Evolutionary conservation across 2,888 invertebrate genomes (phyloP).

Genomic region (Phasia obesa): DNA sequence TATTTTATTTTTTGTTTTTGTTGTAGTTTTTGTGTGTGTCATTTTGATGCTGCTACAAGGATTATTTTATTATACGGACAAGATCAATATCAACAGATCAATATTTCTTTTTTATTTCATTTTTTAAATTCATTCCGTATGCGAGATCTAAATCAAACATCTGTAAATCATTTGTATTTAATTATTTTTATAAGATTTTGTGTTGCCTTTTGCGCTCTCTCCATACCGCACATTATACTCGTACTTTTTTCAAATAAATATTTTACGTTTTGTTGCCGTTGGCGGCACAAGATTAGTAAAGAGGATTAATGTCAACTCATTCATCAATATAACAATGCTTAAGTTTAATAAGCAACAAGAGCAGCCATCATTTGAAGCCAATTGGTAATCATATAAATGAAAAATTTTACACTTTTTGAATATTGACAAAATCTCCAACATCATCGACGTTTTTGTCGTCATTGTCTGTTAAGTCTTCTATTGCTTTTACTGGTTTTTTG

Average conservation of each 20-base stretch:
- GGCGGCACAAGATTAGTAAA: slow-evolving; percentile 72
- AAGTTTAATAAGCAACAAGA: slow-evolving; percentile 55
- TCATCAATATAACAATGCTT: slow-evolving; percentile 75
- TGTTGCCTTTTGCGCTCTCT: slow-evolving; percentile 10
- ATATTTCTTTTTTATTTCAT: slow-evolving; percentile 40
- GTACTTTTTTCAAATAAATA: slow-evolving; percentile 20
- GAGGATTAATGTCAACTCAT: slow-evolving; percentile 82
- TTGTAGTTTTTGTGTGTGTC: slow-evolving; percentile 24
- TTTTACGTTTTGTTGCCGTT: slow-evolving; percentile 46
- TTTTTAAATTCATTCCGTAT: slow-evolving; percentile 19
- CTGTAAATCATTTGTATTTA: slow-evolving; percentile 72
- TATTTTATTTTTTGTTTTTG: background rate
- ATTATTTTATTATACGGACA: slow-evolving; percentile 66
- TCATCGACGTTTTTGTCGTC: slow-evolving; percentile 20
- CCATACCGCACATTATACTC: slow-evolving; percentile 26
- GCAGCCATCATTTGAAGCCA: slow-evolving; percentile 52
- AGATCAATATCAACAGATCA: slow-evolving; percentile 69
- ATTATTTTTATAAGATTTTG: slow-evolving; percentile 62
- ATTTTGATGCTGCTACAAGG: slow-evolving; percentile 58
- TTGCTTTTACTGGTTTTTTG: background rate
- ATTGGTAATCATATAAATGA: slow-evolving; percentile 62
- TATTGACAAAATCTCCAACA: slow-evolving; percentile 22
- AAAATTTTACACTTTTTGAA: slow-evolving; percentile 61
- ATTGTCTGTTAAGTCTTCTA: background rate
- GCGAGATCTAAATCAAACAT: slow-evolving; percentile 55